These are phyloP conservation scores for Protophormia terraenovae DNA, from an alignment of 2,888 invertebrate species.

Conservation along the genomic window DNA sequence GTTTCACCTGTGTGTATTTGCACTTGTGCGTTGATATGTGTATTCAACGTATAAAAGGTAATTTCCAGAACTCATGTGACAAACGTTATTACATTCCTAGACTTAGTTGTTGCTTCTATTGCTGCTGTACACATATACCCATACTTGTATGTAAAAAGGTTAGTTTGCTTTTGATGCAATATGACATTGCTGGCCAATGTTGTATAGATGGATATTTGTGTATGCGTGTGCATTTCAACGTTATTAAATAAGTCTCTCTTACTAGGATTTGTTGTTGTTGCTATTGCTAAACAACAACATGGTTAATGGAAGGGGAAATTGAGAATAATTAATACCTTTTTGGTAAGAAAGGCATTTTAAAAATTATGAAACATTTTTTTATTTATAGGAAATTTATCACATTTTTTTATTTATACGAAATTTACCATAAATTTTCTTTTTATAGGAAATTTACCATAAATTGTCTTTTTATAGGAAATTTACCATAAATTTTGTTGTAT, in stretches of 20 bases:
- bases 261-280: background rate
- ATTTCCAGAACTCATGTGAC: constrained; percentile 66
- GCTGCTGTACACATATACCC: constrained; percentile 28
- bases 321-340: background rate
- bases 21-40: background rate
- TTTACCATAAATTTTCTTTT: too few relatives aligned
- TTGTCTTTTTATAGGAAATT: too few relatives aligned
- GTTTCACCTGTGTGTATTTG: background rate
- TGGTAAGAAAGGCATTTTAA: background rate
- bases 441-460: too few relatives aligned
- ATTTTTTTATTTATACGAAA: too few relatives aligned
- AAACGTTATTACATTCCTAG: constrained; percentile 55
- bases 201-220: background rate
- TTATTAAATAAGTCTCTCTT: constrained; percentile 56
- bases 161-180: constrained; percentile 48
- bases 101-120: constrained; percentile 27
- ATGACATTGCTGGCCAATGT: constrained; percentile 48
- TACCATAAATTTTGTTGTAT: too few relatives aligned
- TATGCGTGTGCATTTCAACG: background rate
- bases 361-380: background rate
- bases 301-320: constrained; percentile 5
- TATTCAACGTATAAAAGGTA: constrained; percentile 45
- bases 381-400: too few relatives aligned
- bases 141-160: too few relatives aligned
- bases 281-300: background rate